Percentiles rank a stretch among this genome's conserved stretches.
These are phyloP conservation scores for Globia sparganii DNA, from an alignment of 2,888 invertebrate genomes.

Conservation along the genomic window DNA sequence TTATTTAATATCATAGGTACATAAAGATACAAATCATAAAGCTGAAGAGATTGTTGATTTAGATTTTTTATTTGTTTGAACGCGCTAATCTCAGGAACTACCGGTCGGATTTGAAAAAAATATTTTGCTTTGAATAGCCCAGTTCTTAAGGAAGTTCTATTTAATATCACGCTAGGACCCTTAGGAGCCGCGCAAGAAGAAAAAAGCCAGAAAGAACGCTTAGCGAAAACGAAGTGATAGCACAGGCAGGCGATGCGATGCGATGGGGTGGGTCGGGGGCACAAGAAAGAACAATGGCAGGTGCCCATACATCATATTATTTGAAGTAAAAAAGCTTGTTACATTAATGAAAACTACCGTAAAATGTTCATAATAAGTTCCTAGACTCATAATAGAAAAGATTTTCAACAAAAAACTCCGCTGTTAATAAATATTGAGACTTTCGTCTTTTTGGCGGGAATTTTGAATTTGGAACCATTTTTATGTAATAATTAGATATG, in stretches of 20 bases:
- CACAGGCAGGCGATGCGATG: neutral
- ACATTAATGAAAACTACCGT: too few relatives aligned
- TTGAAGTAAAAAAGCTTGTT: too few relatives aligned
- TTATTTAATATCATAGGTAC: constrained; percentile 5
- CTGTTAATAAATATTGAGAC: too few relatives aligned
- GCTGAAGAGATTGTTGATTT: too few relatives aligned
- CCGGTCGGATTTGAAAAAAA: neutral
- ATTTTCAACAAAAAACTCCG: too few relatives aligned
- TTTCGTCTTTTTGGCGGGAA: too few relatives aligned
- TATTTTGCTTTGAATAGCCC: neutral
- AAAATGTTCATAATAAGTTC: too few relatives aligned
- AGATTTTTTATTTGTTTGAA: neutral
- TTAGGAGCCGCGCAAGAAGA: neutral
- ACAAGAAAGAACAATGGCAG: too few relatives aligned
- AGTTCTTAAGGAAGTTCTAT: neutral
- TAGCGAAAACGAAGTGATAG: neutral
- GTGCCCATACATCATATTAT: too few relatives aligned
- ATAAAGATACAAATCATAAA: neutral
- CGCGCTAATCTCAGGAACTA: neutral
- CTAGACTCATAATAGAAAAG: too few relatives aligned
- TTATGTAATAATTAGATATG: too few relatives aligned
- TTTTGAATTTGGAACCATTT: too few relatives aligned
- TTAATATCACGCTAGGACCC: neutral
- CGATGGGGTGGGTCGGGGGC: neutral
- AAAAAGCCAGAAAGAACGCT: neutral